Conservation (phyloP, 2,888 invertebrate genomes). For the Diabrotica balteata region DNA sequence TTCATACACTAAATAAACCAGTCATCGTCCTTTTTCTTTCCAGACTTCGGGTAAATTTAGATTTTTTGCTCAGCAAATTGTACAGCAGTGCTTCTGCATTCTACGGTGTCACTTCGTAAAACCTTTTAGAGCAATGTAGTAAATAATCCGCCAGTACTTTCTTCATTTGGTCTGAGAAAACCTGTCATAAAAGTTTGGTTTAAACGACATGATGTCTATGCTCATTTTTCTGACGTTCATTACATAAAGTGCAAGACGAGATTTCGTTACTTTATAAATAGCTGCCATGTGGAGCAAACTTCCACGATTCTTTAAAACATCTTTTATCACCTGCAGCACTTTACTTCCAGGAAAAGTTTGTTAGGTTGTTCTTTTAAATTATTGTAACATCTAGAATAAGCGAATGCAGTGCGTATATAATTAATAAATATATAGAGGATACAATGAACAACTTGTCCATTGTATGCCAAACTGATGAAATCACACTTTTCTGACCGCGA, state of each 20-base stretch:
- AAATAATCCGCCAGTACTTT: too few species aligned
- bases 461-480: background rate
- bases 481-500: background rate
- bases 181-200: background rate
- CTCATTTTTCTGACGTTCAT: background rate
- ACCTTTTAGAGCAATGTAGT: too few species aligned
- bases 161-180: conserved; percentile 2
- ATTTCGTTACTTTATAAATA: too few species aligned
- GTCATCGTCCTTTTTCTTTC: conserved; percentile 21
- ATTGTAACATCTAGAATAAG: background rate
- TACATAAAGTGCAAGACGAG: too few species aligned
- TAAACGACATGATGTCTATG: conserved; percentile 7
- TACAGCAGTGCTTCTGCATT: too few species aligned
- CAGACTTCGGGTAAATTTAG: too few species aligned
- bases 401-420: background rate
- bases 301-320: background rate
- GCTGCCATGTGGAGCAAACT: background rate
- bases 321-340: background rate
- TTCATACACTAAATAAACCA: conserved; percentile 28
- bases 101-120: too few species aligned
- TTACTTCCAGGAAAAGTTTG: too few species aligned
- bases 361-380: too few species aligned
- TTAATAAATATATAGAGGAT: background rate
- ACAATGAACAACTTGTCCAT: background rate
- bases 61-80: too few species aligned